Evolutionary conservation across 2,888 invertebrate species (phyloP).

Genomic region (Stramonita haemastoma): DNA sequence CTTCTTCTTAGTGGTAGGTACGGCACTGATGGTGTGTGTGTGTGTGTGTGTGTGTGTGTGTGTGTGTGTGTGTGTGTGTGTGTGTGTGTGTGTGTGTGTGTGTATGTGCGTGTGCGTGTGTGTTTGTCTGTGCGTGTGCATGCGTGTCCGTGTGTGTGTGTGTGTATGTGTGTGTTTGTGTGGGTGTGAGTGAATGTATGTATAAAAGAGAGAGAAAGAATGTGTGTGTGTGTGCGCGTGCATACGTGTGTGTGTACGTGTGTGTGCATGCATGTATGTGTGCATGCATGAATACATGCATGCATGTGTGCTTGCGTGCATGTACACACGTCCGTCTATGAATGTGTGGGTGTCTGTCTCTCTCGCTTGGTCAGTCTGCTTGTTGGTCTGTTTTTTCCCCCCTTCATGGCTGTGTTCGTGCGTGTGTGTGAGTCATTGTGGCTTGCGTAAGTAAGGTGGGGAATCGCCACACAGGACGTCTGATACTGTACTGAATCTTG

Average conservation of each 20-base stretch:
- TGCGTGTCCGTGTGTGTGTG: constrained; percentile 6
- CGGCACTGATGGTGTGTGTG: neutral
- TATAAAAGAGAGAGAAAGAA: too few relatives aligned
- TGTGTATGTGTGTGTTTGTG: neutral
- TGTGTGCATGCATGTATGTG: neutral
- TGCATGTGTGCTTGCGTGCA: neutral
- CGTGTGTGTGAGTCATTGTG: too few relatives aligned
- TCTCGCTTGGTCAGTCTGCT: too few relatives aligned
- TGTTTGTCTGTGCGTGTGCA: neutral
- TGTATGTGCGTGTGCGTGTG: neutral
- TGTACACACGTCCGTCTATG: too few relatives aligned
- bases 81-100: neutral
- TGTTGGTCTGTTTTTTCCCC: too few relatives aligned
- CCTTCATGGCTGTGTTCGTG: too few relatives aligned
- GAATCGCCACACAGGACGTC: too few relatives aligned
- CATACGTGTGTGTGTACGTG: neutral
- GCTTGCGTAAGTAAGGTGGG: too few relatives aligned
- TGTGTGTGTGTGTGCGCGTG: neutral
- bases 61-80: neutral
- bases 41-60: neutral
- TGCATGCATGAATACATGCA: neutral
- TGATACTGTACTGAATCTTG: too few relatives aligned
- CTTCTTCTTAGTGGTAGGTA: too few relatives aligned
- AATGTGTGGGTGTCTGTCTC: too few relatives aligned
- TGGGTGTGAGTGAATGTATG: neutral